phyloP scores from a whole-genome alignment of 2,888 invertebrate species.

The Clunio marinus region DNA sequence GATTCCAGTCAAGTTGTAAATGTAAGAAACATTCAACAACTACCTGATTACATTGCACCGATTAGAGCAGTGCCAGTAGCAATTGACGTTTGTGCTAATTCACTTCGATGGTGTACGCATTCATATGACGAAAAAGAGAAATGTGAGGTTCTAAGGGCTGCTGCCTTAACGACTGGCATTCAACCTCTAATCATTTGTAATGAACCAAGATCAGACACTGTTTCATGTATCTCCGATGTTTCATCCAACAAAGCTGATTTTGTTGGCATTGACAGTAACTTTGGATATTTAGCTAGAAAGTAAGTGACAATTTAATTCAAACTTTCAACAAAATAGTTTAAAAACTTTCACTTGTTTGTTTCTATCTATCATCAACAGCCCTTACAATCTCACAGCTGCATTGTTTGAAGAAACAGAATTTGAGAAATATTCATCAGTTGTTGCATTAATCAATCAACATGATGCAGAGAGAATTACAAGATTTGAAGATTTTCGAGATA shows the following conservation, averaged over 20 bases:
- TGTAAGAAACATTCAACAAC: slow-evolving; percentile 8
- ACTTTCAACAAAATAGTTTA: not conserved
- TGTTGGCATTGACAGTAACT: slow-evolving; percentile 59
- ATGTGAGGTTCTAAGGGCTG: slow-evolving; percentile 58
- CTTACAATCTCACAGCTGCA: slow-evolving; percentile 56
- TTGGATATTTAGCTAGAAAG: slow-evolving; percentile 61
- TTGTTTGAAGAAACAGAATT: slow-evolving; percentile 58
- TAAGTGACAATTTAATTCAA: slow-evolving; percentile 48
- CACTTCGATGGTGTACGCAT: slow-evolving; percentile 60
- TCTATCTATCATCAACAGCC: slow-evolving; percentile 44
- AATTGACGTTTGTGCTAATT: slow-evolving; percentile 40
- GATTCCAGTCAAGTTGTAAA: slow-evolving; percentile 29
- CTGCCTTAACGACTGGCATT: slow-evolving; percentile 57
- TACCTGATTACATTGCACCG: slow-evolving; percentile 31
- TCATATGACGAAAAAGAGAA: slow-evolving; percentile 56
- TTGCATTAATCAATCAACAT: slow-evolving; percentile 54
- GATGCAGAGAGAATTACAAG: slow-evolving; percentile 50
- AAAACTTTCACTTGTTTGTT: not conserved
- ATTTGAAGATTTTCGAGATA: slow-evolving; percentile 56
- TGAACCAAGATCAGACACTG: slow-evolving; percentile 50
- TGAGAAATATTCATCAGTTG: slow-evolving; percentile 53
- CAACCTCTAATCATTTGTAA: slow-evolving; percentile 57
- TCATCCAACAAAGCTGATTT: slow-evolving; percentile 55
- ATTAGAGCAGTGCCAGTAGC: slow-evolving; percentile 43
- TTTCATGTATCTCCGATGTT: slow-evolving; percentile 58